Base-by-base conservation (phyloP, 1,140 invertebrate genomes). In the Drosophila funebris region DNA sequence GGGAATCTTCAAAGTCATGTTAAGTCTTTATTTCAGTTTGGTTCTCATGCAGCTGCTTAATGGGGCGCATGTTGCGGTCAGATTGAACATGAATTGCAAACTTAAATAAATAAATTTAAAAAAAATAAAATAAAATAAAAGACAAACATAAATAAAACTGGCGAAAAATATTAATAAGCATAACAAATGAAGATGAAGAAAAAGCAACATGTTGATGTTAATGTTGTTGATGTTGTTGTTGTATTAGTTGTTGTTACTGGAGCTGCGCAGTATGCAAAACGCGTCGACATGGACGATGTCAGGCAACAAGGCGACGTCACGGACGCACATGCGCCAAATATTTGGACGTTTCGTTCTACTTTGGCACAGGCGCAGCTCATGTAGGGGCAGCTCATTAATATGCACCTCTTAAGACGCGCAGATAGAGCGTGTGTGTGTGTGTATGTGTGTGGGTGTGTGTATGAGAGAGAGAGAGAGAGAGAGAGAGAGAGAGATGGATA, bases 261-360 rank as follows among this genome's bases (percentile, higher is more conserved):
- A 13, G 37, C 18, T 14, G 24, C 20, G 41, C 3, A 52, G 31
- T 68, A 83, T 82, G 74, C 79, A 56, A 78, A 61, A 4, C 62
- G 75, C 67, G 60, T 27, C 6, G 24, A 27, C 4, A 6, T 84
- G 41, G 69, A 29, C 16, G 18, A 18, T 61, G 68, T 44, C 39
- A 50, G 29, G 29, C 58, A 58, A n/a, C 57, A 24, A 31, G 36
- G 39, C 43, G 39, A 68, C 52, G 50, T 71, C 52, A 71, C 41
- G 68, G 68, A 63, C 64, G 64, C 66, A 78, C 76, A 78, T 80
- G 72, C 72, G 78, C 78, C 77, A 84, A 82, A 76, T 79, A 76
- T 84, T 84, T 79, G 67, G 80, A 84, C 80, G 68, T 70, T 73
- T 83, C 79, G 80, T 83, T 83, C 80, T 76, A 83, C 72, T 73